Evolutionary conservation across 1,140 invertebrate genomes (phyloP).

Genomic region (Hylaeus volcanicus): DNA sequence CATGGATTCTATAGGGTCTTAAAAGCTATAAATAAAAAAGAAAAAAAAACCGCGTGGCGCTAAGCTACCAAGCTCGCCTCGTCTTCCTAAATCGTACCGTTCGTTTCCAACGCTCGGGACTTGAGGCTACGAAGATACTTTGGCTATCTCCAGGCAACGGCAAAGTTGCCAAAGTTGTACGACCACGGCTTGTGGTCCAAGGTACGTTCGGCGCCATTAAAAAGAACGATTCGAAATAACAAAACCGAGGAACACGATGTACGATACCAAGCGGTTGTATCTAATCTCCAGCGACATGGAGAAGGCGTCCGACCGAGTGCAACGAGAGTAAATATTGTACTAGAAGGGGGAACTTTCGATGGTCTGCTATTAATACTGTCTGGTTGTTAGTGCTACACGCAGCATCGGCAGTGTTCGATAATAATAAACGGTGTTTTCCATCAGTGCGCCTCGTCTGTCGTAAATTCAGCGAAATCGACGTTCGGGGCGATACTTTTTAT

Average conservation of each 20-base stretch:
- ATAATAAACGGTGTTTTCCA: slow-evolving; percentile 47
- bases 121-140: no score
- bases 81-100: no score
- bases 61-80: no score
- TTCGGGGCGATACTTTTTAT: not conserved
- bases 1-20: no score
- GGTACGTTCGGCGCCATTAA: no score
- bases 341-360: slow-evolving; percentile 57
- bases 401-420: slow-evolving; percentile 25
- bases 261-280: slow-evolving; percentile 55
- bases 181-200: no score
- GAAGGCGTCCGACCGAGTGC: slow-evolving; percentile 26
- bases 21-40: no score
- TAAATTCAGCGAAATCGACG: not conserved
- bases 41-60: no score
- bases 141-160: no score
- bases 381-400: slow-evolving; percentile 43
- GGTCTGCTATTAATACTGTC: slow-evolving; percentile 52
- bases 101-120: no score
- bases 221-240: slow-evolving; percentile 20
- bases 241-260: slow-evolving; percentile 13
- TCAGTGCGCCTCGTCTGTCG: not conserved
- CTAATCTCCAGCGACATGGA: slow-evolving; percentile 47
- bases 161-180: no score
- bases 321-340: slow-evolving; percentile 55